A percentile compares a stretch with the other conserved stretches of the same genome.
Conservation (phyloP, 1,140 invertebrate genomes). For the Lepidostoma basale region DNA sequence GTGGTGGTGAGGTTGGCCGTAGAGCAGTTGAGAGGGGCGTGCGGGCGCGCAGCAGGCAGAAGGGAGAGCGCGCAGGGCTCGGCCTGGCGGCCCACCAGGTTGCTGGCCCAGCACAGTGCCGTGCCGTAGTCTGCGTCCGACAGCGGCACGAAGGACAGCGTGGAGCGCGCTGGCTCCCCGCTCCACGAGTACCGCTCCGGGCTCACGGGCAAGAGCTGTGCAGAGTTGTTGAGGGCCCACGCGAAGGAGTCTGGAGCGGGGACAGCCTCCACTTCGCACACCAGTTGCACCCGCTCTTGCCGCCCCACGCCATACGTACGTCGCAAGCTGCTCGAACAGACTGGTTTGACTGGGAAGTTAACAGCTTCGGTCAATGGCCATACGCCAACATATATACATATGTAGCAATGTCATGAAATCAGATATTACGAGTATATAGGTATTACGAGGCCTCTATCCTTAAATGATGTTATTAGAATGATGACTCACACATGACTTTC, state of each 20-base stretch:
- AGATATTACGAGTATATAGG: no score
- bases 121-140: constrained; percentile 77
- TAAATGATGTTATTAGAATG: not conserved
- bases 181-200: constrained; percentile 64
- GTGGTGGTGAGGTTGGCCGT: constrained; percentile 81
- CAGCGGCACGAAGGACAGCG: constrained; percentile 79
- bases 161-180: constrained; percentile 68
- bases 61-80: constrained; percentile 74
- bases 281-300: constrained; percentile 78
- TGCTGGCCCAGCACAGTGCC: constrained; percentile 70
- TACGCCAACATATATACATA: no score
- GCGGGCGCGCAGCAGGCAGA: constrained; percentile 75
- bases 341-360: constrained; percentile 77
- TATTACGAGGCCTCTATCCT: no score
- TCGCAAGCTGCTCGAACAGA: constrained; percentile 80
- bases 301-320: constrained; percentile 83
- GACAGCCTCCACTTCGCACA: constrained; percentile 86
- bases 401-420: no score
- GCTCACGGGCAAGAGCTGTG: constrained; percentile 68
- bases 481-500: constrained; percentile 86
- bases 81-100: constrained; percentile 70
- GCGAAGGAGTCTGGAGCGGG: constrained; percentile 82
- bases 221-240: constrained; percentile 90
- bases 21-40: constrained; percentile 78
- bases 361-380: no score